Base-by-base conservation (phyloP, 2,888 invertebrate genomes). In the Congeria kusceri region DNA sequence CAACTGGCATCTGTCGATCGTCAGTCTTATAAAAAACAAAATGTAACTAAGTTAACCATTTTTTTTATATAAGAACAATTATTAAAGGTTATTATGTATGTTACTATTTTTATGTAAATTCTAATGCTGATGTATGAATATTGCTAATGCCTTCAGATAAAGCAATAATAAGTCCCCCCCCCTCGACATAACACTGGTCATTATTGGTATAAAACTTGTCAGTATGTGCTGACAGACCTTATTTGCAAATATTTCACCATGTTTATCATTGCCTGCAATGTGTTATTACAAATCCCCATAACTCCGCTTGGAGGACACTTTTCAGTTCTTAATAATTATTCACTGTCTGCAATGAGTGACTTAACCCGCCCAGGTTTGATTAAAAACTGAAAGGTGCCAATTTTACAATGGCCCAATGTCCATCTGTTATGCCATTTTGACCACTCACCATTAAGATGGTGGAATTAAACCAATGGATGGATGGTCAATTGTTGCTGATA, bases 401-500 rank as follows among this genome's bases (percentile, higher is more conserved):
- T 80, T 80, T 80, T 80, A 75, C 53, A 23, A 20, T 65, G 66
- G 80, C 61, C 67, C 49, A 72, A n/a, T 18, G 67, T 59, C 72
- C 80, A 80, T 80, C 75, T 71, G 63, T 80, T 75, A 70, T 72
- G 46, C 61, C 46, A 25, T 64, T 64, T 39, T 71, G 71, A 75
- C 75, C 80, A 76, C 64, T 68, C 68, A 68, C 65, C 57, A 64
- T 64, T 27, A 70, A 68, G 59, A 49, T 58, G 68, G 63, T 65
- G 65, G 56, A 75, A 76, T 80, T 15, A 23, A 20, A 53, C 25
- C 25, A 2, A 25, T 25, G 20, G 53, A 23, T 53, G 20, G 80
- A 80, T 76, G 75, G 75, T 72, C 80, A 80, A 75, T 80, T 76
- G 75, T 80, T 80, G 80, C 75, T 39, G 63, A 27, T 70, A 66